Evolutionary conservation across 2,113 vertebrate species (phyloP), one percentile per base, ranked within the genome.

Genomic region (Pao palembangensis): DNA sequence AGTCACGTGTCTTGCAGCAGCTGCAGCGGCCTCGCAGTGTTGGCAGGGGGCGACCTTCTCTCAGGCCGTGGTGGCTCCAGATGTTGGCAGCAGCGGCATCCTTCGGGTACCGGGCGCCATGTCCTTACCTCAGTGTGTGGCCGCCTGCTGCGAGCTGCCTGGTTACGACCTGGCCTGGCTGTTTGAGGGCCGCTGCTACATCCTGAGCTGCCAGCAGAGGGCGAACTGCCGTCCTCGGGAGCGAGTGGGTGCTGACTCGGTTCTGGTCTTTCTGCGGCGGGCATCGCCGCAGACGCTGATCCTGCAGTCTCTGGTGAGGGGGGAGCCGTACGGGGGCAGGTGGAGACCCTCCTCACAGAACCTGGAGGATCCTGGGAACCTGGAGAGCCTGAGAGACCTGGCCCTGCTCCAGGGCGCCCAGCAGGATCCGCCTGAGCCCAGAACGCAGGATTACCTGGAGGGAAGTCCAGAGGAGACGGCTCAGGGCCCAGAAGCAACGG

Each of bases 91-190:
- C 42, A 88, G 88, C 44, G 90, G 90, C 56, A 92, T 94, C 63
- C 74, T 92, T 79, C 85, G 90, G 8, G 91, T 94, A 1, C 92
- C 94, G 0, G 90, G 91, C 0, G 91, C 85, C 16, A 2, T 83
- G 5, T 88, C 93, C 0, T 54, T 93, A 75, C 63, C 85, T 0
- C 92, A 92, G 75, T 96, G 95, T 60, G 89, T 86, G 0, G 72
- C 86, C 0, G 94, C 94, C 0, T 94, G 94, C 79, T 96, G 94
- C 57, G 91, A 93, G 61, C 85, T 93, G 21, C 72, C 87, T 0
- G 91, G 86, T 38, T 95, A 93, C 44, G 91, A 96, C 78, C 73
- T 96, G 73, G 92, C 93, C 38, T 98, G 95, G 95, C 87, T 95
- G 87, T 93, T 96, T 8, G 87, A 94, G 51, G 90, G 77, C 4